Evolutionary conservation across 92 coral and sea anemone species (phyloP).

Genomic region (Hydrozoanthus gracilis): DNA sequence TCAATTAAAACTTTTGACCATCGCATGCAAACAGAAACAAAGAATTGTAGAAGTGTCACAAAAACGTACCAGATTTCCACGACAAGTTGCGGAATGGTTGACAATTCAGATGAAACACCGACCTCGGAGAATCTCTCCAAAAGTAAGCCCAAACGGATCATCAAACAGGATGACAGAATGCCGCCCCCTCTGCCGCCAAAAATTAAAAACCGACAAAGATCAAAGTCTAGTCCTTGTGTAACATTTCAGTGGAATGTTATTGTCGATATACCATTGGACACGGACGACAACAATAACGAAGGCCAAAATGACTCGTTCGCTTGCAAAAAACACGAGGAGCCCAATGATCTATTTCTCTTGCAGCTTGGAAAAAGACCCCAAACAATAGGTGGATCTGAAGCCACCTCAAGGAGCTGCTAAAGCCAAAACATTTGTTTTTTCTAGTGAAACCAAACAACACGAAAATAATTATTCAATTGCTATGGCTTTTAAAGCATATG

Average conservation of each 20-base stretch:
- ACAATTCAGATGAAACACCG: background rate
- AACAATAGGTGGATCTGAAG: slow-evolving; percentile 27
- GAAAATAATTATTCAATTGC: too few species aligned
- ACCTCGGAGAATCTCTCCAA: background rate
- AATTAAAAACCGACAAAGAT: background rate
- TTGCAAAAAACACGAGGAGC: background rate
- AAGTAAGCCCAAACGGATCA: background rate
- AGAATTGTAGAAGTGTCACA: background rate
- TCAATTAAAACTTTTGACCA: background rate
- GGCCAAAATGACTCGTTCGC: background rate
- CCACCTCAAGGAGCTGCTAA: slow-evolving; percentile 11
- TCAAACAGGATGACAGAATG: background rate
- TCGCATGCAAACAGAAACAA: background rate
- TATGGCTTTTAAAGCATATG: too few species aligned
- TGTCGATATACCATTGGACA: slow-evolving; percentile 39
- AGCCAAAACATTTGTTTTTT: too few species aligned
- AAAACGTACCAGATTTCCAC: background rate
- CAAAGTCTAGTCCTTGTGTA: background rate
- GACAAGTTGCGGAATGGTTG: background rate
- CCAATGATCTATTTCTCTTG: background rate
- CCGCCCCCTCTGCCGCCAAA: slow-evolving; percentile 39
- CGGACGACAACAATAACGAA: slow-evolving; percentile 2
- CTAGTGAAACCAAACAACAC: too few species aligned
- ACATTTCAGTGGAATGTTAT: slow-evolving; percentile 25
- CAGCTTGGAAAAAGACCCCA: slow-evolving; percentile 38